A percentile compares a stretch with the other conserved stretches of the same genome.
phyloP scores from a whole-genome alignment of 2,888 invertebrate species.

The Lithodes maja region DNA sequence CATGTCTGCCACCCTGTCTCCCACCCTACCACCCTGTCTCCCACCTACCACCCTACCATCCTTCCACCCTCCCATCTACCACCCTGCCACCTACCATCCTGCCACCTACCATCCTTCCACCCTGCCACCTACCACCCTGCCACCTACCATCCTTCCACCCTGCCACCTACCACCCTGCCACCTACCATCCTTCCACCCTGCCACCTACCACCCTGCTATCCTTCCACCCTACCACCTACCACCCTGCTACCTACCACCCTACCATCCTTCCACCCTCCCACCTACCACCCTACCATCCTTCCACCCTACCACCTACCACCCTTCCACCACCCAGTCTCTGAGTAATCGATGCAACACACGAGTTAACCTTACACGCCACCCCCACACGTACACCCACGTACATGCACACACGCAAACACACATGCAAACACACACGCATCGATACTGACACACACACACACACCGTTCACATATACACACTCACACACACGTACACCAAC shows the following conservation, averaged over 20 bases:
- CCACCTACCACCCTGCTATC: background rate
- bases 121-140: background rate
- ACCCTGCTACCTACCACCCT: background rate
- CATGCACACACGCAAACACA: too few relatives aligned
- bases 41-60: background rate
- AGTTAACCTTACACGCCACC: too few relatives aligned
- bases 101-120: background rate
- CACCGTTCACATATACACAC: too few relatives aligned
- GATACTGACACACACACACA: too few relatives aligned
- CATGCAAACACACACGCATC: too few relatives aligned
- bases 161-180: background rate
- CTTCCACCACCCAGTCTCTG: too few relatives aligned
- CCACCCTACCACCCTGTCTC: background rate
- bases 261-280: background rate
- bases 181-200: background rate
- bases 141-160: background rate
- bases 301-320: background rate
- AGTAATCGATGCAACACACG: too few relatives aligned
- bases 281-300: background rate
- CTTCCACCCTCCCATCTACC: background rate
- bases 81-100: background rate
- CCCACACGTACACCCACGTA: too few relatives aligned
- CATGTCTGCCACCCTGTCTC: background rate
- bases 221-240: background rate
- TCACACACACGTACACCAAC: too few relatives aligned